Evolutionary conservation across 2,113 vertebrate species (phyloP), one percentile per base, ranked within the genome.

Genomic region (Tupaia tana): DNA sequence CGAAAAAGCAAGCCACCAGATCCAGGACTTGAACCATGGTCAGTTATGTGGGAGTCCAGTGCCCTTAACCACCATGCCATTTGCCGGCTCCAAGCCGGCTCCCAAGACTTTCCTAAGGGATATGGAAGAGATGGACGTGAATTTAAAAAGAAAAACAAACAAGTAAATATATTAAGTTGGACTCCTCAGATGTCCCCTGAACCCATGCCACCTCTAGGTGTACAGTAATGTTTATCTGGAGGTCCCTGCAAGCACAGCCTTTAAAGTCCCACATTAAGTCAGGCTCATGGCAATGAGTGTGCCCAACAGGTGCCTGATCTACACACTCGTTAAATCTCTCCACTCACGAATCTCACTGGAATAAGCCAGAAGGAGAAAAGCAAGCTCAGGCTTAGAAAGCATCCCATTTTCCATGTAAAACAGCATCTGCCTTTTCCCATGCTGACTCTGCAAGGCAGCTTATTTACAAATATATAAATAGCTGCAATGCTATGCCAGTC

Each of bases 391-490:
- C 70, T 85, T 22, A 70, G 89, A 89, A 80, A 74, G 29, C 73
- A 83, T 61, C 63, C 29, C 31, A 82, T 83, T 97, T 96, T 93
- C 89, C 80, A 92, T 29, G 75, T 82, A 97, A 96, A 95, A 93
- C 67, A 87, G 34, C 64, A 93, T 84, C 80, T 90, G 81, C 24
- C 0, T 97, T 97, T 98, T 97, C 95, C 94, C 75, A 97, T 95
- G 84, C 83, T 98, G 92, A 97, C 94, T 96, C 64, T 71, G 82
- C 86, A 97, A 93, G 97, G 85, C 86, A 96, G 96, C 96, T 97
- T 97, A 98, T 97, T 98, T 98, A 98, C 97, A 97, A 97, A 97
- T 86, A 92, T 96, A 98, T 98, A 98, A 98, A 98, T 98, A 98
- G 97, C 87, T 97, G 97, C 79, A 98, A 98, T 93, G 95, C 94